Evolutionary conservation across 2,888 invertebrate species (phyloP).

Genomic region (Scaptomyza reducta): DNA sequence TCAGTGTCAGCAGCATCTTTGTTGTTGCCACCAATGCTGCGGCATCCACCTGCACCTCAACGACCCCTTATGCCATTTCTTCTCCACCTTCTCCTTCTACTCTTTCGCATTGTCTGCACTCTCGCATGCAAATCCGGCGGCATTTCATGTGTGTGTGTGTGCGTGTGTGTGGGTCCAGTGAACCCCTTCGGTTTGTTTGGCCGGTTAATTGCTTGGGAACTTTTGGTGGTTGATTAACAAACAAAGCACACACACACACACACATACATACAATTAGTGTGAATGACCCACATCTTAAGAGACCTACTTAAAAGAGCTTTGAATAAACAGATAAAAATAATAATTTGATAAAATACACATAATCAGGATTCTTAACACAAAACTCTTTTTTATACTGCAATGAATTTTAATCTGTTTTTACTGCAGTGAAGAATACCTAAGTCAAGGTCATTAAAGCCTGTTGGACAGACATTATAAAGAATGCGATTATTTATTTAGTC

Average conservation of each 20-base stretch:
- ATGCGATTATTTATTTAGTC: not conserved
- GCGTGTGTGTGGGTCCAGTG: conserved; percentile 18
- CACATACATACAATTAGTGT: not conserved
- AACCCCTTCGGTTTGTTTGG: conserved; percentile 13
- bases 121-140: conserved; percentile 40
- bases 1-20: conserved; percentile 72
- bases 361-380: too few relatives aligned
- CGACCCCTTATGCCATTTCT: not conserved
- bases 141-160: conserved; percentile 2
- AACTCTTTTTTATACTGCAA: too few relatives aligned
- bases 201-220: conserved; percentile 16
- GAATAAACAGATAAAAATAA: too few relatives aligned
- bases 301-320: conserved; percentile 2
- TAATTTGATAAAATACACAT: too few relatives aligned
- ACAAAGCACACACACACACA: not conserved
- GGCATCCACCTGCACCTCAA: conserved; percentile 6
- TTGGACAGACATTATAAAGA: not conserved
- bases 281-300: conserved; percentile 40
- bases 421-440: not conserved
- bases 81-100: not conserved
- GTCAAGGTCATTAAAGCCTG: not conserved
- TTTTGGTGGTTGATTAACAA: conserved; percentile 27
- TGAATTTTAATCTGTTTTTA: too few relatives aligned
- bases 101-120: conserved; percentile 14
- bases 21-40: conserved; percentile 40